A percentile compares a stretch with the other conserved stretches of the same genome.
Evolutionary conservation across 1,140 invertebrate genomes (phyloP).

Genomic region (Tetramorium alpestre): DNA sequence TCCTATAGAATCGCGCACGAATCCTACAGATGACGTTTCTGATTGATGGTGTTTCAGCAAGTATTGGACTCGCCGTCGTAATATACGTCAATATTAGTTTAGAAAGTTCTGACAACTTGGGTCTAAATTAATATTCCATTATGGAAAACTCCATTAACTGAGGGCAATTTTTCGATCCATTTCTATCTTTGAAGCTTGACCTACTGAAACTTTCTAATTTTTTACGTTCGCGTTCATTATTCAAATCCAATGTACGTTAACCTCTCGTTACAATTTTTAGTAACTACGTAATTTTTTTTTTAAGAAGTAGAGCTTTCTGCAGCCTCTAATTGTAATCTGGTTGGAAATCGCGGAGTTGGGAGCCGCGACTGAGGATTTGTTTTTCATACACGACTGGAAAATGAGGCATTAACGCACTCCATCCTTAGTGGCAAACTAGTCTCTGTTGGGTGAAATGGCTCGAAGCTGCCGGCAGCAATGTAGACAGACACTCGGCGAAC

Average conservation of each 20-base stretch:
- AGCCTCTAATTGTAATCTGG: not conserved
- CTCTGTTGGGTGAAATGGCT: constrained; percentile 43
- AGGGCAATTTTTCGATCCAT: not conserved
- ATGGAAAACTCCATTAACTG: not conserved
- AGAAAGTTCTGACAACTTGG: not conserved
- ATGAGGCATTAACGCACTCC: constrained; percentile 35
- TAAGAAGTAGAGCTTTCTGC: not conserved
- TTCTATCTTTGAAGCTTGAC: not conserved
- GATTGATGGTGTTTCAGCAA: not conserved
- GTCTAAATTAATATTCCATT: constrained; percentile 15
- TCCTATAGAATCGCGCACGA: not conserved
- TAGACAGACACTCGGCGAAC: constrained; percentile 28
- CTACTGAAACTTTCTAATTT: not conserved
- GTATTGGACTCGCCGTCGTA: not conserved
- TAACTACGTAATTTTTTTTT: not conserved
- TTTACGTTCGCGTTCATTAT: not conserved
- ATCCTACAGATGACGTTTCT: not conserved
- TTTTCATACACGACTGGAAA: constrained; percentile 50
- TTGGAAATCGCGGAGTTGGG: not conserved
- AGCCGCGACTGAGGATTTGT: not conserved
- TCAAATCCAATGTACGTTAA: not conserved
- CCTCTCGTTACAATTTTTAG: not conserved
- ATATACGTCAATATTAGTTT: constrained; percentile 27
- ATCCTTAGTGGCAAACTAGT: constrained; percentile 58
- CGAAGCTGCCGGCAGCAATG: constrained; percentile 59